phyloP scores from a whole-genome alignment of 2,888 invertebrate species.

The Amphimallon solstitiale region DNA sequence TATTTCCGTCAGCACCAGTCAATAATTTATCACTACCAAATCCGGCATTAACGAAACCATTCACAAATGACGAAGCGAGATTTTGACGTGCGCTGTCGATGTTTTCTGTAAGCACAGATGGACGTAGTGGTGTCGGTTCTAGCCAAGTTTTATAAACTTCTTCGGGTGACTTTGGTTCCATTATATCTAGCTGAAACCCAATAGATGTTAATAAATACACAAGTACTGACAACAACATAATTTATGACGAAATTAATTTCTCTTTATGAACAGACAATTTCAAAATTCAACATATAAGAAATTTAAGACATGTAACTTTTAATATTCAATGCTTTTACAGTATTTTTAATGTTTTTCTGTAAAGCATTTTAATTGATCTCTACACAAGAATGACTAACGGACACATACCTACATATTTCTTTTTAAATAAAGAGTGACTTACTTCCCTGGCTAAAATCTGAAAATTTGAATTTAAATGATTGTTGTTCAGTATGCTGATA shows the following conservation, averaged over 20 bases:
- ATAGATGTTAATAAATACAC: too few relatives aligned
- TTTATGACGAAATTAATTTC: too few relatives aligned
- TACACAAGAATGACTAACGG: too few relatives aligned
- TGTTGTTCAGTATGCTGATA: constrained; percentile 92
- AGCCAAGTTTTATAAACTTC: constrained; percentile 99
- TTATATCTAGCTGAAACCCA: constrained; percentile 88
- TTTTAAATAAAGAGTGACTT: constrained; percentile 36
- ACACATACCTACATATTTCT: too few relatives aligned
- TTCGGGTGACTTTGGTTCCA: constrained; percentile 99
- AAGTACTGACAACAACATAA: too few relatives aligned
- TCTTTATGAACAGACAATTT: too few relatives aligned
- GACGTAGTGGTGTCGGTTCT: constrained; percentile 76
- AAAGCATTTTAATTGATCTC: too few relatives aligned
- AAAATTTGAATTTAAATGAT: constrained; percentile 93
- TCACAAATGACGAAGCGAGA: constrained; percentile 96
- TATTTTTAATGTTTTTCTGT: too few relatives aligned
- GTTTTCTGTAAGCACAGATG: constrained; percentile 74
- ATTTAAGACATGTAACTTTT: too few relatives aligned
- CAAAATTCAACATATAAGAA: too few relatives aligned
- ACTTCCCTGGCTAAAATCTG: constrained; percentile 92
- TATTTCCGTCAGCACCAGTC: constrained; percentile 81
- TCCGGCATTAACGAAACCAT: constrained; percentile 98
- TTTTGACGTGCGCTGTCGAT: constrained; percentile 96
- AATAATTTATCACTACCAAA: constrained; percentile 96
- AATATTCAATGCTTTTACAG: too few relatives aligned